Evolutionary conservation across 2,888 invertebrate species (phyloP).

Genomic region (Dicyrtoma fusca): DNA sequence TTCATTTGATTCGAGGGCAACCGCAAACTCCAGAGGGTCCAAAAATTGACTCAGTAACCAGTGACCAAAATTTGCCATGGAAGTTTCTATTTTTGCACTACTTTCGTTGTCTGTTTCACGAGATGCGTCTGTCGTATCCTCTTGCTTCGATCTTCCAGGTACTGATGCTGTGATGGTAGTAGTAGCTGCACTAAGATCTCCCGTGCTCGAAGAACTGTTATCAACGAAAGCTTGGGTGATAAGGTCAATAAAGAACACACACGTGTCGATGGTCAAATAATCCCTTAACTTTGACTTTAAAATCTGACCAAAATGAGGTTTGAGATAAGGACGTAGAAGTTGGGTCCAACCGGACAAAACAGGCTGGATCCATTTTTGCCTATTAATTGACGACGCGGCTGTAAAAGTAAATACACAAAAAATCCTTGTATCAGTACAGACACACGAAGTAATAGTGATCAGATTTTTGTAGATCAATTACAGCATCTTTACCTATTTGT

Average conservation of each 20-base stretch:
- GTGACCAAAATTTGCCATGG: background rate
- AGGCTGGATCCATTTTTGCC: constrained; percentile 39
- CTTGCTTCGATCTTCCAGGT: constrained; percentile 12
- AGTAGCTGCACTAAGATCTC: background rate
- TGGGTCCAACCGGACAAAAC: constrained; percentile 46
- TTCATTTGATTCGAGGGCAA: constrained; percentile 26
- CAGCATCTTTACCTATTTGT: constrained; percentile 41
- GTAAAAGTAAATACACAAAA: background rate
- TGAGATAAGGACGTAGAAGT: constrained; percentile 46
- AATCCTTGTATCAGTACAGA: background rate
- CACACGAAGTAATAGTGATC: background rate
- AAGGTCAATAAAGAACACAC: constrained; percentile 45
- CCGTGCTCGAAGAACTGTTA: no score
- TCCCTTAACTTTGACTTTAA: constrained; percentile 39
- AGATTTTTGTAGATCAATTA: background rate
- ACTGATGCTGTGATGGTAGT: background rate
- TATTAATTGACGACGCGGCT: constrained; percentile 43
- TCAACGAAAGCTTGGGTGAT: constrained; percentile 45
- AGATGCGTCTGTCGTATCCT: background rate
- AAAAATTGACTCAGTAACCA: constrained; percentile 17
- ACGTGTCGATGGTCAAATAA: constrained; percentile 43
- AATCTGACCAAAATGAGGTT: constrained; percentile 43
- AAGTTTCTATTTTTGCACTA: background rate
- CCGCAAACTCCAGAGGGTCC: constrained; percentile 21
- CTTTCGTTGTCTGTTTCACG: constrained; percentile 2